phyloP scores from a whole-genome alignment of 2,113 vertebrate genomes.

The Cacatua alba region DNA sequence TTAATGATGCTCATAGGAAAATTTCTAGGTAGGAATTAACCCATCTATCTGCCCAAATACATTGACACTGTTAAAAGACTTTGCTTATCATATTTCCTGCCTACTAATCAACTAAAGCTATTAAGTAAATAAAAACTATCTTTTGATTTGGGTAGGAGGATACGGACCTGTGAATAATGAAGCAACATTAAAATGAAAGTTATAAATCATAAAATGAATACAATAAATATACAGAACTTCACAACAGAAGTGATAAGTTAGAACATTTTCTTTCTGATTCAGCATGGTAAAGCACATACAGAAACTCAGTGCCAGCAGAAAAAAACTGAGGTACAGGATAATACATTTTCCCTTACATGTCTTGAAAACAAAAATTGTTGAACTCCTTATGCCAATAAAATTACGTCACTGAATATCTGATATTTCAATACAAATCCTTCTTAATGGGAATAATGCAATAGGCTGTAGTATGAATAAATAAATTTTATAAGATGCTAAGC shows the following conservation, averaged over 20 bases:
- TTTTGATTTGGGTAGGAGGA: not conserved
- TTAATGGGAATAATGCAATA: not conserved
- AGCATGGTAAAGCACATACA: not conserved
- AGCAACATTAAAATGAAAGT: not conserved
- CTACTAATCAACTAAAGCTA: not conserved
- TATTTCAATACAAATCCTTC: not conserved
- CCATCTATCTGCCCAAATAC: not conserved
- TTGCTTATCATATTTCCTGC: not conserved
- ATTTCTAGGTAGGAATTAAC: not conserved
- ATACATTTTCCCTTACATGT: not conserved
- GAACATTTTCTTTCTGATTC: not conserved
- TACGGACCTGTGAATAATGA: not conserved
- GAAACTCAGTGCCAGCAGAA: not conserved
- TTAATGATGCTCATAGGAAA: not conserved
- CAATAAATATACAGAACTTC: not conserved
- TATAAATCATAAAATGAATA: not conserved
- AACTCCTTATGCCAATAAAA: not conserved
- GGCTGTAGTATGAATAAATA: not conserved
- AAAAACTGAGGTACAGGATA: not conserved
- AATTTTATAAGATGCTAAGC: not conserved
- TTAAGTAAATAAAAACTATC: not conserved
- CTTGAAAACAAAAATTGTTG: not conserved
- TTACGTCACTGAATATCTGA: fast-evolving
- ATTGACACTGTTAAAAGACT: not conserved
- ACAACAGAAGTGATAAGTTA: not conserved